phyloP scores from a whole-genome alignment of 2,797 vertebrate species.

The Hapalemur alaotrensis region DNA sequence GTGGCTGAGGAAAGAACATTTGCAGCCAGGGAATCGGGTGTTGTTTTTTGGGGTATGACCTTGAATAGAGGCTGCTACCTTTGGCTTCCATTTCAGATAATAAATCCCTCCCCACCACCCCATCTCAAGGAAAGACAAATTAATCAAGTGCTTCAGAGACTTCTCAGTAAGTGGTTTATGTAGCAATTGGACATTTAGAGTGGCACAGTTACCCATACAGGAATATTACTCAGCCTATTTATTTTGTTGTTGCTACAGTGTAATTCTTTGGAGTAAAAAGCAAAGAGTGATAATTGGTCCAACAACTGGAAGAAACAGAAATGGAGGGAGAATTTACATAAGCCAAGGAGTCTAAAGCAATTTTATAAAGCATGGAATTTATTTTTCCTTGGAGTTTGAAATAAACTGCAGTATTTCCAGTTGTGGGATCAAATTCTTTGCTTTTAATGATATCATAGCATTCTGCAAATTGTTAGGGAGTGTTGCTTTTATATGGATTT shows the following conservation, averaged over 20 bases:
- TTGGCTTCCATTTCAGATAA: slow-evolving; percentile 38
- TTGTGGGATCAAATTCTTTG: neutral
- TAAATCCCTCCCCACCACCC: neutral
- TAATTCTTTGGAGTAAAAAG: neutral
- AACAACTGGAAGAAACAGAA: neutral
- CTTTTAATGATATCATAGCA: neutral
- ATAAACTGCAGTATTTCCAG: neutral
- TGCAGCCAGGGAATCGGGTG: neutral
- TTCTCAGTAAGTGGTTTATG: neutral
- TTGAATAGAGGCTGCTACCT: slow-evolving; percentile 34
- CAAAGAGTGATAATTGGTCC: neutral
- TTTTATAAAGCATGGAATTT: neutral
- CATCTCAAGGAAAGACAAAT: slow-evolving; percentile 11
- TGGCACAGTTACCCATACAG: neutral
- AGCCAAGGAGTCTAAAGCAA: neutral
- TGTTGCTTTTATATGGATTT: neutral
- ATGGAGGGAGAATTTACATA: neutral
- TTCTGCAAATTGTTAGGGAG: neutral
- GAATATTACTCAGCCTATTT: neutral
- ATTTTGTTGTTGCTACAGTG: neutral
- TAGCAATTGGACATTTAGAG: neutral
- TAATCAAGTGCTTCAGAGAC: neutral
- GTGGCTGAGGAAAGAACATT: neutral
- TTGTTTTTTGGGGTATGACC: slow-evolving; percentile 9
- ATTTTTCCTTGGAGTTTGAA: slow-evolving; percentile 15